phyloP scores from a whole-genome alignment of 2,888 invertebrate species.

The Cactoblastis cactorum region DNA sequence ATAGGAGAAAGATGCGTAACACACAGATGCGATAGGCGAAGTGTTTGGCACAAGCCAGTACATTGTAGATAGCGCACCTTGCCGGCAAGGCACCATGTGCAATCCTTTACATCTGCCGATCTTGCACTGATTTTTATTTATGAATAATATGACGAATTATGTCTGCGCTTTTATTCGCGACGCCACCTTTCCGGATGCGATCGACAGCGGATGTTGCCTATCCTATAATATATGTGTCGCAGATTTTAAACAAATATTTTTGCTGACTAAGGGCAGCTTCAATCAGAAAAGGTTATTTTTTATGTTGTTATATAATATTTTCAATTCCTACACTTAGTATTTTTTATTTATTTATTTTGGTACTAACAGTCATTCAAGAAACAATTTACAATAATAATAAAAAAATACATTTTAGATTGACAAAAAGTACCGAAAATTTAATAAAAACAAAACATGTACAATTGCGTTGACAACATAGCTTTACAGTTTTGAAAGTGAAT shows the following conservation, averaged over 20 bases:
- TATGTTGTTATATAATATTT: not conserved
- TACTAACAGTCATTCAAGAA: too few species aligned
- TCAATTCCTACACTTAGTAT: too few species aligned
- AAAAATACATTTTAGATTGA: too few species aligned
- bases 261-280: not conserved
- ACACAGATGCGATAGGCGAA: conserved; percentile 51
- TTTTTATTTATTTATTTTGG: too few species aligned
- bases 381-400: too few species aligned
- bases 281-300: not conserved
- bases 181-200: conserved; percentile 75
- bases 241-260: conserved; percentile 27
- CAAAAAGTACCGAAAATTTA: too few species aligned
- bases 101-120: conserved; percentile 75
- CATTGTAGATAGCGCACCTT: conserved; percentile 54
- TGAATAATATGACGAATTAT: conserved; percentile 79
- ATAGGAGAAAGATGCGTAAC: conserved; percentile 31
- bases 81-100: conserved; percentile 71
- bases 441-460: too few species aligned
- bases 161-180: conserved; percentile 61
- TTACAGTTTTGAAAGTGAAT: too few species aligned
- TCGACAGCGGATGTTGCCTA: conserved; percentile 62
- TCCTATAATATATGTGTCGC: conserved; percentile 42
- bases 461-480: too few species aligned
- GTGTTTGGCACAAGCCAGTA: conserved; percentile 71
- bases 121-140: conserved; percentile 76